Percentiles rank a stretch among this genome's conserved stretches.
Evolutionary conservation across 2,888 invertebrate genomes (phyloP).

Genomic region (Heliconius sara): DNA sequence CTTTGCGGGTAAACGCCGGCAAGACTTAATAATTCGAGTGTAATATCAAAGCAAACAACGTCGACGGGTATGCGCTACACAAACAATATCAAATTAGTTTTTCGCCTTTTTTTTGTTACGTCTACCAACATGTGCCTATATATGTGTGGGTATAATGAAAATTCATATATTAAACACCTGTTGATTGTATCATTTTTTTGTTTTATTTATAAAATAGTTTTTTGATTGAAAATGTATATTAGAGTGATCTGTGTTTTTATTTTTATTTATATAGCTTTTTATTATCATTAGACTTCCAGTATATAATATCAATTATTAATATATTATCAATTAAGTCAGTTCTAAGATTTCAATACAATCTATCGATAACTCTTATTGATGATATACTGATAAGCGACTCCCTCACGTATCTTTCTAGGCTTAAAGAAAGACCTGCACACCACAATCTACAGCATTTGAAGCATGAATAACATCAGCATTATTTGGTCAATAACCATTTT

Average conservation of each 20-base stretch:
- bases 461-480: too few relatives aligned
- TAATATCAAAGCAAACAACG: slow-evolving; percentile 63
- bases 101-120: slow-evolving; percentile 35
- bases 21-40: slow-evolving; percentile 73
- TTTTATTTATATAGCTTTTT: not conserved
- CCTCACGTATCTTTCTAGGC: not conserved
- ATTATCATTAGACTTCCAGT: not conserved
- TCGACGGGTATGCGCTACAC: slow-evolving; percentile 50
- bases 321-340: not conserved
- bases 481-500: too few relatives aligned
- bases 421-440: not conserved
- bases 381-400: not conserved
- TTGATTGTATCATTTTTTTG: not conserved
- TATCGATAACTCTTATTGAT: not conserved
- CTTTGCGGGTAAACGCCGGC: slow-evolving; percentile 69
- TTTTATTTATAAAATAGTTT: not conserved
- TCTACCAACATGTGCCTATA: not conserved
- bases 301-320: not conserved
- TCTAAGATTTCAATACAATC: not conserved
- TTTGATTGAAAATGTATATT: not conserved
- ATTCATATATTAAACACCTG: not conserved
- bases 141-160: not conserved
- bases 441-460: too few relatives aligned
- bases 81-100: slow-evolving; percentile 45
- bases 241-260: not conserved